A percentile compares a stretch with the other conserved stretches of the same genome.
These are phyloP conservation scores for Spea bombifrons DNA, from an alignment of 2,113 vertebrate species.

Conservation along the genomic window DNA sequence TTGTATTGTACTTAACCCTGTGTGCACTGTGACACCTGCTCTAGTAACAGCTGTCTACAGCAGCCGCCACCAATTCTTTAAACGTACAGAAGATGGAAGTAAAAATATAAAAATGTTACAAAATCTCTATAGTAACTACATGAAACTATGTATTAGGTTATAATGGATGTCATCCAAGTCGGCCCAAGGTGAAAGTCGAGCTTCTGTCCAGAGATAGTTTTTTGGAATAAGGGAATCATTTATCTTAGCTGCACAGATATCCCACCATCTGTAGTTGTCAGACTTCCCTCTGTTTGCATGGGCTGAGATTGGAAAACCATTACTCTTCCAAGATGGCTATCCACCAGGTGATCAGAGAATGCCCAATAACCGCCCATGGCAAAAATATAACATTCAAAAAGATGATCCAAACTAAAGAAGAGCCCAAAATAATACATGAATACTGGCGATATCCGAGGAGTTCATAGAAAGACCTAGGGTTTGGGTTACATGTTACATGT, in stretches of 20 bases:
- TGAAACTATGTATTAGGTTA: not conserved
- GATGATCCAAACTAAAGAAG: too few relatives aligned
- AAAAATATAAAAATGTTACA: too few relatives aligned
- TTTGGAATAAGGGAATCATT: not conserved
- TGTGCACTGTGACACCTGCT: not conserved
- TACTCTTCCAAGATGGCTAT: too few relatives aligned
- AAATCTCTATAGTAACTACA: not conserved
- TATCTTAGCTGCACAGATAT: not conserved
- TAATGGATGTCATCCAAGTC: not conserved
- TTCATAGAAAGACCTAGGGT: too few relatives aligned
- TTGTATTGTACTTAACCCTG: constrained; percentile 39
- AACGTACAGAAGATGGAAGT: too few relatives aligned
- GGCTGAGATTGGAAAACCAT: too few relatives aligned
- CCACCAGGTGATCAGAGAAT: too few relatives aligned
- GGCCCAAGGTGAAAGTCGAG: not conserved
- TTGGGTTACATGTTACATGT: too few relatives aligned
- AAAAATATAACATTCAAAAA: too few relatives aligned
- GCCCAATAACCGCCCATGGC: too few relatives aligned
- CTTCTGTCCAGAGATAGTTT: not conserved
- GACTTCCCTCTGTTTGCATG: not conserved
- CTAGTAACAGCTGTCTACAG: constrained; percentile 10
- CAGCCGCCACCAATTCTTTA: not conserved
- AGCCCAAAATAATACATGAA: too few relatives aligned
- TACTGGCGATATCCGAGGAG: too few relatives aligned
- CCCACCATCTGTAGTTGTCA: not conserved